Base-by-base conservation (phyloP, 2,888 invertebrate genomes). In the Scotopteryx bipunctaria region DNA sequence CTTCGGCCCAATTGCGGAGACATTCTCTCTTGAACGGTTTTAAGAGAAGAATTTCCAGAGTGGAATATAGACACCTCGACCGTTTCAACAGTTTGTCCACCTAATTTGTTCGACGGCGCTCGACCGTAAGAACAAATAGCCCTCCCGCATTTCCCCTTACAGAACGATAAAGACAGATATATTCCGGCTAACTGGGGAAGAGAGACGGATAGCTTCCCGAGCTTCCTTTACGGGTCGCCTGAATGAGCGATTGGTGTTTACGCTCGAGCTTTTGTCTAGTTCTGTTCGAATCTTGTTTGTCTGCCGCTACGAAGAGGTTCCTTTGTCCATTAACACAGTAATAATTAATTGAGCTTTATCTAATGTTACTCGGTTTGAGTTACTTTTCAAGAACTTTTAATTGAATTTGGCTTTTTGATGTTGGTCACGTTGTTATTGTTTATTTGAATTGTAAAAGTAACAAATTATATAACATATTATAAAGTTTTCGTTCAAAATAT, bases 61-160 rank as follows among this genome's bases (percentile, higher is more conserved):
- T 75, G 81, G 81, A 86, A 88, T 84, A 86, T 81, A 86, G 88
- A 86, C 88, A 87, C 86, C 85, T 87, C 85, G 82, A 72, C 79
- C 81, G 83, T 81, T 86, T 83, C 83, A 84, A 86, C 86, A 88
- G 90, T 89, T 88, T 89, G 90, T 87, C 88, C 86, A 86, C 86
- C 89, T 88, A 89, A 89, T 90, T 90, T 90, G 88, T 86, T 87
- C 90, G 83, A 73, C 83, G 83, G 77, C 83, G 82, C 81, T 84
- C 86, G 80, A 78, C 87, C 87, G 87, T 83, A 86, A 88, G 88
- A 90, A 90, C 87, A 90, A 89, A 89, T 88, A 88, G 84, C 80
- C 76, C 72, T 73, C 78, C 80, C 80, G 78, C 78, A 79, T 83
- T 84, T 80, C 77, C 83, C 76, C 80, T 76, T 75, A 72, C 76